Evolutionary conservation across 2,888 invertebrate genomes (phyloP).

Genomic region (Eledona agricola): DNA sequence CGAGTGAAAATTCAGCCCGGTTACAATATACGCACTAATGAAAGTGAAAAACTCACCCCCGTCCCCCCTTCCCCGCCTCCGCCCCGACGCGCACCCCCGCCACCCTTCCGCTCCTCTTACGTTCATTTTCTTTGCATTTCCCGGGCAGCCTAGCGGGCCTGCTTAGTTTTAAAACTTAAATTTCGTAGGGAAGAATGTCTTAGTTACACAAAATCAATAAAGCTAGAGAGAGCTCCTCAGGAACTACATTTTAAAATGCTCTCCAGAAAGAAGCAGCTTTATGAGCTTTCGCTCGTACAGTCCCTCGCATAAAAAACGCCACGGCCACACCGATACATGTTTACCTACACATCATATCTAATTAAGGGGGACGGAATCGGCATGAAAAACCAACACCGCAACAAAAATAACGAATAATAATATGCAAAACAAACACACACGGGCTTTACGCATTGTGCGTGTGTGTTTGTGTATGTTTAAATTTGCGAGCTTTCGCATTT

Average conservation of each 20-base stretch:
- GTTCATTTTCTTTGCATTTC: slow-evolving; percentile 57
- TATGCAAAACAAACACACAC: slow-evolving; percentile 30
- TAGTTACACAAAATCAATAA: slow-evolving; percentile 64
- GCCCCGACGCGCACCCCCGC: slow-evolving; percentile 35
- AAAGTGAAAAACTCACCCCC: slow-evolving; percentile 56
- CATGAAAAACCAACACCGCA: slow-evolving; percentile 23
- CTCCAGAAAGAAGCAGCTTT: slow-evolving; percentile 52
- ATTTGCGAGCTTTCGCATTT: slow-evolving; percentile 23
- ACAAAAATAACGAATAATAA: slow-evolving; percentile 33
- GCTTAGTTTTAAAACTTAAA: slow-evolving; percentile 64
- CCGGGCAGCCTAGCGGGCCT: slow-evolving; percentile 53
- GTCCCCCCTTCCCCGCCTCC: slow-evolving; percentile 39
- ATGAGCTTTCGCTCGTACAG: slow-evolving; percentile 44
- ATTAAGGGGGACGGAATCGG: slow-evolving; percentile 13
- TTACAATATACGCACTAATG: slow-evolving; percentile 51
- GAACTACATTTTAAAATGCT: slow-evolving; percentile 61
- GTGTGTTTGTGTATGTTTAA: slow-evolving; percentile 7
- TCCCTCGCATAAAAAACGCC: slow-evolving; percentile 15
- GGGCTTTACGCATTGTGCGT: slow-evolving; percentile 20
- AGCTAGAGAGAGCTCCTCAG: slow-evolving; percentile 60
- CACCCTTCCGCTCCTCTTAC: slow-evolving; percentile 49
- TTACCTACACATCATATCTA: slow-evolving; percentile 29
- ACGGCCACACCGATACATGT: slow-evolving; percentile 7
- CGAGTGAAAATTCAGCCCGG: slow-evolving; percentile 40
- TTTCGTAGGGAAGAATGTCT: slow-evolving; percentile 62